Base-by-base conservation (phyloP, 1,140 invertebrate species). In the Neuroterus valhalla region DNA sequence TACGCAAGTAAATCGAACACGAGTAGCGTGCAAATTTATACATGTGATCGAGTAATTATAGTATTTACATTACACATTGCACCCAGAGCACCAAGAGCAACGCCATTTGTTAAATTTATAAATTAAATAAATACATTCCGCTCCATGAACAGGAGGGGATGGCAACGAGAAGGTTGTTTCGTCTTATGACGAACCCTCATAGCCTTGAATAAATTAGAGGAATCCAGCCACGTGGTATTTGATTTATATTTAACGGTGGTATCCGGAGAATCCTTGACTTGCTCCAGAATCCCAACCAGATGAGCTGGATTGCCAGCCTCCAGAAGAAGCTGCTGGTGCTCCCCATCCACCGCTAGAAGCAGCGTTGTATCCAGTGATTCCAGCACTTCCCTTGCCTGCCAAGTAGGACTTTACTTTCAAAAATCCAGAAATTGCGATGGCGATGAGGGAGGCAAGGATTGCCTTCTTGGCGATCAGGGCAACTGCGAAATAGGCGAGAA, bases 401-500 rank as follows among this genome's bases (percentile, higher is more conserved):
- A 91, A 87, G 2, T 92, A 81, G n/a, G 91, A 89, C 73, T 89
- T 91, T 66, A 93, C 80, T 17, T 91, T 91, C 72, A 93, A 87
- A 83, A 93, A 93, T 2, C 90, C 91, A 8, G 92, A 93, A 71
- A 94, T 91, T 78, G 91, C 90, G 75, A 94, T 90, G 3, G 93
- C 93, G 23, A 94, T 86, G 48, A 94, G 77, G 4, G 92, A 93
- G 11, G 91, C 91, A 70, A 93, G 78, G 76, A 94, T 88, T 67
- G 93, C 93, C 81, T 94, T 94, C 89, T 94, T 94, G 79, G 93
- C 93, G 78, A 94, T 85, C 50, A 94, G 85, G 42, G 91, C 90
- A 71, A 93, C 91, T 38, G 89, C 91, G 81, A 94, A 90, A 89
- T 92, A 93, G 14, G 91, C 88, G 15, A 93, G 86, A 38, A 91